A percentile compares a stretch with the other conserved stretches of the same genome.
Evolutionary conservation across 2,888 invertebrate genomes (phyloP).

Genomic region (Eristalinus aeneus): DNA sequence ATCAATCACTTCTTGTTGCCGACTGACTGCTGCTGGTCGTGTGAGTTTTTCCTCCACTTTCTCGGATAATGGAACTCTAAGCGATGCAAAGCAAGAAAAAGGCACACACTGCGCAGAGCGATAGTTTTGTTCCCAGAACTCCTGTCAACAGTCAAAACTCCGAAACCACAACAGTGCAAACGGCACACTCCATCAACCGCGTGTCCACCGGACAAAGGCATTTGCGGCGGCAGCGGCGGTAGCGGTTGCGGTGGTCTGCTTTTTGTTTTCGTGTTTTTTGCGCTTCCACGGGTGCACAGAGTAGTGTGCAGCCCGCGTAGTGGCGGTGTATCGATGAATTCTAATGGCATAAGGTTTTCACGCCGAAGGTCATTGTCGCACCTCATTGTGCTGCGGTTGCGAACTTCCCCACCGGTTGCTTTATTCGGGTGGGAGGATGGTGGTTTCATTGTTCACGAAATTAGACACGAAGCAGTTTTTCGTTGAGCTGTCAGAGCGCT

Average conservation of each 20-base stretch:
- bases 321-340: slow-evolving; percentile 65
- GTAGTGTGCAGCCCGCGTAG: background rate
- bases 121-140: slow-evolving; percentile 55
- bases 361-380: slow-evolving; percentile 68
- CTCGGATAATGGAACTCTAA: slow-evolving; percentile 37
- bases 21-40: background rate
- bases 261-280: slow-evolving; percentile 3
- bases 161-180: slow-evolving; percentile 10
- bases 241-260: no score
- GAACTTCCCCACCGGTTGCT: slow-evolving; percentile 49
- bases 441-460: slow-evolving; percentile 38
- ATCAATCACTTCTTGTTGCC: background rate
- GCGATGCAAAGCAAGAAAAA: slow-evolving; percentile 19
- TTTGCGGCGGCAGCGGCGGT: no score
- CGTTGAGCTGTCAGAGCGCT: background rate
- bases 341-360: slow-evolving; percentile 65
- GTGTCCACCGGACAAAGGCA: slow-evolving; percentile 44
- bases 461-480: slow-evolving; percentile 23
- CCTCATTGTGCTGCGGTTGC: slow-evolving; percentile 62
- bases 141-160: slow-evolving; percentile 50
- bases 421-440: slow-evolving; percentile 6
- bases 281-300: slow-evolving; percentile 6
- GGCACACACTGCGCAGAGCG: slow-evolving; percentile 2
- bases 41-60: slow-evolving; percentile 10
- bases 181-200: slow-evolving; percentile 7